Evolutionary conservation across 2,888 invertebrate genomes (phyloP).

Genomic region (Pteria penguin): DNA sequence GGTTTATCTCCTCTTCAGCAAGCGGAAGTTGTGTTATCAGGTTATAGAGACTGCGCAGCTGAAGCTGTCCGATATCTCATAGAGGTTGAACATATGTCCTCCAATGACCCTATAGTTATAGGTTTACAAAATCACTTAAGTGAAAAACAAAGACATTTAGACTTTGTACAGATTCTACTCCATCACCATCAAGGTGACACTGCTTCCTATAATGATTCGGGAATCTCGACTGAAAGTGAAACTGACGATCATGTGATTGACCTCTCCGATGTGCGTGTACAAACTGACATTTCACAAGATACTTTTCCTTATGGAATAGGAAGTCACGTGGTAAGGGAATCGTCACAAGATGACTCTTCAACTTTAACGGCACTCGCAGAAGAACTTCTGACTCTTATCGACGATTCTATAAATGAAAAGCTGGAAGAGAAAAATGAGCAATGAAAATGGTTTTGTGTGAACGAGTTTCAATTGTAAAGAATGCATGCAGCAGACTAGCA

Average conservation of each 20-base stretch:
- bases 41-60: conserved; percentile 68
- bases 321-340: not conserved
- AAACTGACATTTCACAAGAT: not conserved
- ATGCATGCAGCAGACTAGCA: too few relatives aligned
- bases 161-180: conserved; percentile 24
- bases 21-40: conserved; percentile 53
- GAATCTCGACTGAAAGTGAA: conserved; percentile 17
- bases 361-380: conserved; percentile 50
- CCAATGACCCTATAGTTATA: conserved; percentile 61
- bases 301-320: not conserved
- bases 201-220: conserved; percentile 24
- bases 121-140: conserved; percentile 62
- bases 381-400: conserved; percentile 54
- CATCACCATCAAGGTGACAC: not conserved
- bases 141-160: conserved; percentile 47
- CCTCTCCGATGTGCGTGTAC: not conserved
- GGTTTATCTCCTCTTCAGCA: conserved; percentile 22
- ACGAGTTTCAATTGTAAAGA: too few relatives aligned
- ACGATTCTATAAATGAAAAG: conserved; percentile 17
- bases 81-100: conserved; percentile 63
- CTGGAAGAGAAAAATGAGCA: not conserved
- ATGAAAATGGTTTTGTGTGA: too few relatives aligned
- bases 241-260: not conserved
- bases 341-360: not conserved
- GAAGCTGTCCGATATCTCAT: conserved; percentile 67